Base-by-base conservation (phyloP, 1,140 invertebrate species). In the Daktulosphaira vitifoliae region DNA sequence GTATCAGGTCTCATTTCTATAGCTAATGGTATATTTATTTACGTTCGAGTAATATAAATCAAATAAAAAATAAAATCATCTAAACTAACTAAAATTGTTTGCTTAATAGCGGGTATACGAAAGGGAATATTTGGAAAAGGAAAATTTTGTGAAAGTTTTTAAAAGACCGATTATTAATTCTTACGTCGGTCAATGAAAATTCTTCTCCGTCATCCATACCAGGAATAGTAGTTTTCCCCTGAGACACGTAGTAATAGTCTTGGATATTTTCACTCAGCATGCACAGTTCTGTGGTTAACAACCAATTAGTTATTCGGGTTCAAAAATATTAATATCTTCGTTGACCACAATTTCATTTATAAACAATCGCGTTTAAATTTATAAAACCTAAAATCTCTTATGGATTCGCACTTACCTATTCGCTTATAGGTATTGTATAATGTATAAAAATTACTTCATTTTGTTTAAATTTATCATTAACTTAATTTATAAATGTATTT, bases 161-260 rank as follows among this genome's bases (percentile, higher is more conserved):
- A 44, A 67, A 65, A 54, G 48, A 56, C 44, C 46, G 42, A 67
- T 48, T 67, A 18, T 20, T 46, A 37, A 64, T n/a, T 42, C 87
- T 90, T 90, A 96, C 92, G 81, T 98, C 94, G 71, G 94, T 96
- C 70, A 91, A 77, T 70, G 74, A 70, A 81, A 89, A 90, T 85
- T 99, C 96, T 78, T 96, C 93, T 71, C 84, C 87, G 78, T 99
- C 96, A 82, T 99, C 93, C 68, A 98, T 88, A 76, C 84, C 87
- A 72, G 96, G 92, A 75, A 98, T 96, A 69, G 89, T 91, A 68
- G 91, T 87, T 84, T 95, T 94, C 81, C 95, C 96, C 82, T 98
- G 96, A 76, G 93, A 85, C 73, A 97, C 88, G 84, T 89, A 97
- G 80, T 84, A 81, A 82, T 96, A 98, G 79, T 89, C 88, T 78